Evolutionary conservation across 2,888 invertebrate species (phyloP).

Genomic region (Netelia virgata): DNA sequence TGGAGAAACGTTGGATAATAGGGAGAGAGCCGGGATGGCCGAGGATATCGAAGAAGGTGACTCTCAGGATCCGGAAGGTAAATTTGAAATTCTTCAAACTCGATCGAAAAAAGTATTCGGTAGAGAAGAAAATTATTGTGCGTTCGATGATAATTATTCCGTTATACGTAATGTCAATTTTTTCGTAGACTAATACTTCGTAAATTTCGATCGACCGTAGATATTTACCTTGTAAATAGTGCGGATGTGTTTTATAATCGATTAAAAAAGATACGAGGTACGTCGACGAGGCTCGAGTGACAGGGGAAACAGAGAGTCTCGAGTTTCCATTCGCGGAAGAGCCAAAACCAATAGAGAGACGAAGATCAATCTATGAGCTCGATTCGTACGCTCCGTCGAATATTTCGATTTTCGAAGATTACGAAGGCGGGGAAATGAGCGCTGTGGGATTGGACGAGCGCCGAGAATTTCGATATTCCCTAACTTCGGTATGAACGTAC

Average conservation of each 20-base stretch:
- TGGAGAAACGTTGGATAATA: background rate
- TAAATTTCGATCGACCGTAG: background rate
- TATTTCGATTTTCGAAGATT: constrained; percentile 64
- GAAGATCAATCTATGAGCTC: constrained; percentile 76
- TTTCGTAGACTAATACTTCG: background rate
- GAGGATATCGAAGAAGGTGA: constrained; percentile 27
- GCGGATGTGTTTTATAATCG: background rate
- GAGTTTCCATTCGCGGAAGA: constrained; percentile 50
- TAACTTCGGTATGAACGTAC: constrained; percentile 70
- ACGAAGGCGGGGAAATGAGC: constrained; percentile 56
- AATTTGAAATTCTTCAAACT: constrained; percentile 63
- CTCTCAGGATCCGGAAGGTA: constrained; percentile 84
- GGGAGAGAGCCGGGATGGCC: background rate
- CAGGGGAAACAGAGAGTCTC: constrained; percentile 21
- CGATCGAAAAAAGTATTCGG: background rate
- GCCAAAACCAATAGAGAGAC: constrained; percentile 50
- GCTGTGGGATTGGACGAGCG: constrained; percentile 35
- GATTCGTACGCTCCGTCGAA: constrained; percentile 74
- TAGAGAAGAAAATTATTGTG: too few species aligned
- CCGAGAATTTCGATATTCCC: constrained; percentile 72
- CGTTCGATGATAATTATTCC: too few species aligned
- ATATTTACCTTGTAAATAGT: background rate
- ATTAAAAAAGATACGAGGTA: background rate
- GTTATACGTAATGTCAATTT: too few species aligned
- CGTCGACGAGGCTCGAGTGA: constrained; percentile 18